Evolutionary conservation across 2,888 invertebrate species (phyloP), one percentile per base, ranked within the genome.

Genomic region (Leptopilina syphax): DNA sequence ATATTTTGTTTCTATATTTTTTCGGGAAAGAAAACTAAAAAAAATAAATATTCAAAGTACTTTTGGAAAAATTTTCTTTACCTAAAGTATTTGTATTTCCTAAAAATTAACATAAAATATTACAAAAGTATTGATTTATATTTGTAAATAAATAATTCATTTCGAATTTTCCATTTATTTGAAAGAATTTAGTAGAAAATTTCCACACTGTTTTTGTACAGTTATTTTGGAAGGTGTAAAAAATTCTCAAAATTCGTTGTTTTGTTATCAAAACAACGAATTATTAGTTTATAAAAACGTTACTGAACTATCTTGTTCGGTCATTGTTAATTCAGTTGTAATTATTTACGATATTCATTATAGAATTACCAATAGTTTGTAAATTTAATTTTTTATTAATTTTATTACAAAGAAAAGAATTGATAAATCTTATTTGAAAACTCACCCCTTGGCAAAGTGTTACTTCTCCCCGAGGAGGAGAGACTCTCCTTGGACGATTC

Each of bases 361-460:
- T 50, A 50, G 7, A 63, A n/a, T n/a, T 63, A 63, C 9, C 3
- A 18, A 63, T 63, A 18, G 9, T 63, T n/a, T 63, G 7, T 13
- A 18, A n/a, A 63, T 12, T 18, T 60, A 13, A 4, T 63, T 63
- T 63, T 8, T 63, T n/a, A 65, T 13, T 34, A 34, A 34, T 34
- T 34, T 34, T 34, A 34, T 34, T 34, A 34, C 34, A 34, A 4
- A 34, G 4, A 34, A 34, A 4, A 34, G 34, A 34, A 65, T 13
- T 65, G 6, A 65, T 12, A 85, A 13, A 7, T 44, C 5, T 44
- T 44, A 44, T 44, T 6, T 6, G 13, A 57, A n/a, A 13, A 73
- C 91, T 91, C 88, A 92, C 91, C 91, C 90, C 90, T 87, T 77
- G 91, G 91, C 77, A 91, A 87, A 54, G 91, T 91, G 82, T 90